Percentiles rank a stretch among this genome's conserved stretches.
Conservation (phyloP, 2,888 invertebrate genomes). For the Heliconius cydno region DNA sequence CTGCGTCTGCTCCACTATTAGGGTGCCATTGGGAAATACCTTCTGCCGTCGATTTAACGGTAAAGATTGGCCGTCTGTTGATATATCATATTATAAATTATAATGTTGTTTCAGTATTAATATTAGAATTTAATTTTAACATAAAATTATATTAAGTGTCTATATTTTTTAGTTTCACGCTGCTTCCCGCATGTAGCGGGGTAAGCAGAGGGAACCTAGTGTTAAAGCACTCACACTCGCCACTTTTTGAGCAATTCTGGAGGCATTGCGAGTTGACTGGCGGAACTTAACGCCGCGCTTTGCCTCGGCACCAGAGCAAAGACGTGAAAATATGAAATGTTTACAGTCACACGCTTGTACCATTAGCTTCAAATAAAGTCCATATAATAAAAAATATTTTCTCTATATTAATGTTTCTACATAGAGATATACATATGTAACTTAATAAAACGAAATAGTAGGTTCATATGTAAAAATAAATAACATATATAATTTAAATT, state of each 20-base stretch:
- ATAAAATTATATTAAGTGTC: no score
- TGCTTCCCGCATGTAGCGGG: no score
- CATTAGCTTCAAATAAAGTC: no score
- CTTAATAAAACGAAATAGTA: neutral
- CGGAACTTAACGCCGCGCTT: no score
- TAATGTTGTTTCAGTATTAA: neutral
- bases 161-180: no score
- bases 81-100: slow-evolving; percentile 5
- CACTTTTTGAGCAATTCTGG: no score
- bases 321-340: no score
- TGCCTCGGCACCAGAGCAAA: no score
- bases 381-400: neutral
- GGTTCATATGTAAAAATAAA: slow-evolving; percentile 6
- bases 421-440: neutral
- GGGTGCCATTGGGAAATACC: slow-evolving; percentile 93
- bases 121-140: neutral
- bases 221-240: no score
- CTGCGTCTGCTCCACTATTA: slow-evolving; percentile 93
- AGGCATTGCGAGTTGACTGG: no score
- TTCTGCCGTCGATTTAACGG: slow-evolving; percentile 94
- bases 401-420: neutral
- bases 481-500: slow-evolving; percentile 5
- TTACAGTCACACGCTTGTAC: no score
- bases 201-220: no score
- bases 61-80: slow-evolving; percentile 90